phyloP scores from a whole-genome alignment of 2,797 vertebrate species.

The Threskiornis aethiopicus region DNA sequence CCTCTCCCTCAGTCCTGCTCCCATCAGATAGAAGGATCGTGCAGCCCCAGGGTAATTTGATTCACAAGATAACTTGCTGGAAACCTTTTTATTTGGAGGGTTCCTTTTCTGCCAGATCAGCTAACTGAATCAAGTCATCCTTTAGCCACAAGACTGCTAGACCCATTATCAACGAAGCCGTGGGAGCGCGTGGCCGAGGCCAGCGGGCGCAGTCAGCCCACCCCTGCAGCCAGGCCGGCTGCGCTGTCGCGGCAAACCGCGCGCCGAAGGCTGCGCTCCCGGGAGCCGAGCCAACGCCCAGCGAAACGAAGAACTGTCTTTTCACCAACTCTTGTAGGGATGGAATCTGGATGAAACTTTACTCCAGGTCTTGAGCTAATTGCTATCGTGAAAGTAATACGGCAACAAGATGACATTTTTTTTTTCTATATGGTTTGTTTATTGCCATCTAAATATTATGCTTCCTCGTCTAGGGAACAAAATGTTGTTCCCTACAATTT shows the following conservation, averaged over 20 bases:
- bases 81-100: not conserved
- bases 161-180: not conserved
- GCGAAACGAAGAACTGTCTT: not conserved
- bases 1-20: not conserved
- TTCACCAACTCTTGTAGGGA: not conserved
- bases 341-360: not conserved
- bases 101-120: not conserved
- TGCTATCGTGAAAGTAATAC: not conserved
- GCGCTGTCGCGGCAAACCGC: fast-evolving
- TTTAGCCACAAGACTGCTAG: not conserved
- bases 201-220: not conserved
- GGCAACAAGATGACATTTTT: not conserved
- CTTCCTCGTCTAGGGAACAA: not conserved
- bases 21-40: not conserved
- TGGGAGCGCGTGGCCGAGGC: not conserved
- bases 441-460: not conserved
- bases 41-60: not conserved
- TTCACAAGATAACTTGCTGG: not conserved
- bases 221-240: not conserved
- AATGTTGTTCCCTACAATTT: not conserved
- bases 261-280: fast-evolving
- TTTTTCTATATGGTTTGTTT: not conserved
- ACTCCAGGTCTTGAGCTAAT: not conserved
- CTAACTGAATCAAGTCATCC: not conserved
- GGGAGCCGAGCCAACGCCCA: not conserved